Evolutionary conservation across 2,888 invertebrate species (phyloP).

Genomic region (Stenodema calcarata): DNA sequence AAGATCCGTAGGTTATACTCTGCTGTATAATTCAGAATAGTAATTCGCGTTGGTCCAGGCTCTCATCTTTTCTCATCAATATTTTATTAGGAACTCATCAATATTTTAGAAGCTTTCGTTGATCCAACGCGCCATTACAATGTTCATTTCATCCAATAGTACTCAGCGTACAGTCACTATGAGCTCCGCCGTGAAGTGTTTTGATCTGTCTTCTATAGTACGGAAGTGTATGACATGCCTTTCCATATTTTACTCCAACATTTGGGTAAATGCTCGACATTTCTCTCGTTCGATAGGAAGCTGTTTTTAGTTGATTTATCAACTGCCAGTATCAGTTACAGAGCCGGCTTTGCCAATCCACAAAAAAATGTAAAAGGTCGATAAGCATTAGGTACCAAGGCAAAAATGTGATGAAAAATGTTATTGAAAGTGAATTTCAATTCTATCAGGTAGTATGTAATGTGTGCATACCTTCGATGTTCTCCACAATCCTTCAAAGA

Average conservation of each 20-base stretch:
- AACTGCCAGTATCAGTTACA: too few species aligned
- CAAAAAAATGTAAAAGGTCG: too few species aligned
- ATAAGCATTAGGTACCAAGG: too few species aligned
- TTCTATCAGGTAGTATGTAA: too few species aligned
- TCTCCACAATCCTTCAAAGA: too few species aligned
- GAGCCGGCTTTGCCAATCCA: too few species aligned
- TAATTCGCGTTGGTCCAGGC: background rate
- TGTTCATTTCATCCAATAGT: background rate
- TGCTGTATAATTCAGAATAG: background rate
- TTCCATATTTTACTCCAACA: background rate
- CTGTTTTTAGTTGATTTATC: background rate
- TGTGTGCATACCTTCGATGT: too few species aligned
- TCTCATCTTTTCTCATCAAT: constrained; percentile 2
- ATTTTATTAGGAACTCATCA: background rate
- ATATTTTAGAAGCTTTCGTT: background rate
- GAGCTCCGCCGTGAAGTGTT: background rate
- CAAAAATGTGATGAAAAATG: too few species aligned
- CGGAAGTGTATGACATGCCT: background rate
- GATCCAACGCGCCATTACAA: background rate
- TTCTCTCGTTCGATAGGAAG: background rate
- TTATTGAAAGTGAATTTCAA: too few species aligned
- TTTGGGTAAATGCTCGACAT: background rate
- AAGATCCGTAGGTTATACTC: background rate
- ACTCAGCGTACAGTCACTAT: background rate
- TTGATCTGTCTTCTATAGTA: background rate